Base-by-base conservation (phyloP, 2,113 vertebrate genomes). In the Tapirus terrestris region DNA sequence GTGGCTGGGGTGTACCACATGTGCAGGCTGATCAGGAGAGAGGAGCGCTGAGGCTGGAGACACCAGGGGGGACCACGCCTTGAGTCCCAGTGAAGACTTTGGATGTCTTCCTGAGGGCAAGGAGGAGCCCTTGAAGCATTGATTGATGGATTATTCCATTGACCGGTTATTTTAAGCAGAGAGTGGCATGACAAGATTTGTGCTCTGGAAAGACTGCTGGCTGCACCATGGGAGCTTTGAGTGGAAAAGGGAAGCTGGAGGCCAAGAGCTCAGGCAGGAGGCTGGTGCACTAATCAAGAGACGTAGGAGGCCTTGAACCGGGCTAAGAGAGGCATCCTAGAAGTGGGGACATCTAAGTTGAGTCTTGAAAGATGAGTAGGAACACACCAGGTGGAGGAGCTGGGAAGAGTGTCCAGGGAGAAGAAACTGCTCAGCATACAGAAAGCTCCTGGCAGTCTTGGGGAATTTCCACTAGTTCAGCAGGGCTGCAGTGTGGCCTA, bases 141-240 rank as follows among this genome's bases (percentile, higher is more conserved):
- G 97, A 97, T 92, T 96, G 95, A 98, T 97, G 94, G 92, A 81
- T 97, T 89, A 72, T 93, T 96, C 95, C 79, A 96, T 83, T 95
- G 97, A 93, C 68, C 0, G 65, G 92, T 96, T 98, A 98, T 98
- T 98, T 98, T 97, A 97, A 97, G 96, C 94, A 60, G 48, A 31
- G 51, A 96, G 56, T 76, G 88, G 95, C 95, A 93, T 36, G 85
- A 97, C 91, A 95, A 91, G 96, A 92, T 93, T 86, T 95, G 75
- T 85, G 72, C 86, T 93, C 94, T 81, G 45, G 33, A 94, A 97
- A 95, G 83, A 53, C 67, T 3, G 3, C 88, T 60, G 88, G 88
- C 91, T 92, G 73, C 33, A 60, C 43, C 45, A 7, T 36, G 53
- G 94, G 61, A 33, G 39, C 45, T 94, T 73, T n/a, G 58, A 36